Percentiles rank a stretch among this genome's conserved stretches.
These are phyloP conservation scores for Eucera pruinosa DNA, from an alignment of 2,888 invertebrate species.

Conservation along the genomic window DNA sequence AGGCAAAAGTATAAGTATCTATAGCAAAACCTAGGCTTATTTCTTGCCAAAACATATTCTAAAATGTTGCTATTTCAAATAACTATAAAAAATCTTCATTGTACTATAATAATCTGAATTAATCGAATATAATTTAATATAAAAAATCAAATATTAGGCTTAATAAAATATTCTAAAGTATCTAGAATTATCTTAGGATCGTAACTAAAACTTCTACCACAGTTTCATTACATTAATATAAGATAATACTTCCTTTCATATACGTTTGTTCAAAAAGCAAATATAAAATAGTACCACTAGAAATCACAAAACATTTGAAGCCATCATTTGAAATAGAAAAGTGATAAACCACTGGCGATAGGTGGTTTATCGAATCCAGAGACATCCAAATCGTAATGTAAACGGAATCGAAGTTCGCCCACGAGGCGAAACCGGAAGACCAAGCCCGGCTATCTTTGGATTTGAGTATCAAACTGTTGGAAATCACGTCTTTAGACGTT, in stretches of 20 bases:
- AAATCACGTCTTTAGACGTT: conserved; percentile 47
- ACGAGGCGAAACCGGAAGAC: conserved; percentile 38
- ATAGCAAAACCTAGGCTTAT: no score
- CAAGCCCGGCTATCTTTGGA: conserved; percentile 50
- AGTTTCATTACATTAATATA: not conserved
- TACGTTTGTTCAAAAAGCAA: not conserved
- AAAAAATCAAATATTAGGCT: no score
- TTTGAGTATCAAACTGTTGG: conserved; percentile 22
- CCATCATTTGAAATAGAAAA: conserved; percentile 4
- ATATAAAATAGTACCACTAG: no score
- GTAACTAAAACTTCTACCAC: no score
- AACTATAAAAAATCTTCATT: no score
- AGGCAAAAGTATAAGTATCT: no score
- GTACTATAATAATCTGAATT: no score
- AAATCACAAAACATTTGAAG: not conserved
- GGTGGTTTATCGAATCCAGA: not conserved
- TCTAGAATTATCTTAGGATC: no score
- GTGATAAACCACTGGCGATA: not conserved
- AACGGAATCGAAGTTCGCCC: conserved; percentile 19
- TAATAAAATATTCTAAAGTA: no score
- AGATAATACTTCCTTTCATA: not conserved
- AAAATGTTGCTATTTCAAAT: no score
- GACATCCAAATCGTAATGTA: conserved; percentile 6
- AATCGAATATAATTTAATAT: no score
- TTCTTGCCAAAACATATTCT: no score